A percentile compares a stretch with the other conserved stretches of the same genome.
Evolutionary conservation across 37 sponge, comb jelly and placozoan genomes (phyloP).

Genomic region (Crambe crambe): DNA sequence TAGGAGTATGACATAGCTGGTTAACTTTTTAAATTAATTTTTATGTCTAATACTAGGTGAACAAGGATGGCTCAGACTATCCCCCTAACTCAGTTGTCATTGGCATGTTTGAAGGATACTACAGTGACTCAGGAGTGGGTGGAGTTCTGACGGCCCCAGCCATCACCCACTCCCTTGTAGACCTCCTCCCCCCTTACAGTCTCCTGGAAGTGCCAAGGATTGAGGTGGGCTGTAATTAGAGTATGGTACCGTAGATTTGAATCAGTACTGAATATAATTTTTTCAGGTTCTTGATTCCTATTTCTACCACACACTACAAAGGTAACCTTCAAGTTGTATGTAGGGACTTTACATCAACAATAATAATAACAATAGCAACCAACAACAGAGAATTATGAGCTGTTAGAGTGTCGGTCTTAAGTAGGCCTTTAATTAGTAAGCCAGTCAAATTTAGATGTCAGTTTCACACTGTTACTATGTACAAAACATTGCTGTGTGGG

Average conservation of each 20-base stretch:
- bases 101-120: conserved; percentile 61
- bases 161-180: conserved; percentile 31
- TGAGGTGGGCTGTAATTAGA: conserved; percentile 39
- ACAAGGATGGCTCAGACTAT: conserved; percentile 44
- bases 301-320: background rate
- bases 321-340: too few relatives aligned
- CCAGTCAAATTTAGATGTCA: too few relatives aligned
- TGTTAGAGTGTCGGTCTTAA: too few relatives aligned
- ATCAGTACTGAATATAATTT: background rate
- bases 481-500: too few relatives aligned
- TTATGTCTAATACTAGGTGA: too few relatives aligned
- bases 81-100: conserved; percentile 56
- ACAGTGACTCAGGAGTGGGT: conserved; percentile 23
- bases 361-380: too few relatives aligned
- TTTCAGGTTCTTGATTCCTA: conserved; percentile 41
- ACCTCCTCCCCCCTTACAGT: conserved; percentile 50
- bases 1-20: too few relatives aligned
- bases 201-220: conserved; percentile 50
- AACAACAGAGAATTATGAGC: too few relatives aligned
- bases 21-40: too few relatives aligned
- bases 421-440: too few relatives aligned
- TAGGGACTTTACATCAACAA: too few relatives aligned
- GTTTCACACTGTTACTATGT: too few relatives aligned
- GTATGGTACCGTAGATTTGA: background rate
- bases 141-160: conserved; percentile 29